Percentiles rank a stretch among this genome's conserved stretches.
phyloP scores from a whole-genome alignment of 2,797 vertebrate genomes.

The Amazonetta brasiliensis region DNA sequence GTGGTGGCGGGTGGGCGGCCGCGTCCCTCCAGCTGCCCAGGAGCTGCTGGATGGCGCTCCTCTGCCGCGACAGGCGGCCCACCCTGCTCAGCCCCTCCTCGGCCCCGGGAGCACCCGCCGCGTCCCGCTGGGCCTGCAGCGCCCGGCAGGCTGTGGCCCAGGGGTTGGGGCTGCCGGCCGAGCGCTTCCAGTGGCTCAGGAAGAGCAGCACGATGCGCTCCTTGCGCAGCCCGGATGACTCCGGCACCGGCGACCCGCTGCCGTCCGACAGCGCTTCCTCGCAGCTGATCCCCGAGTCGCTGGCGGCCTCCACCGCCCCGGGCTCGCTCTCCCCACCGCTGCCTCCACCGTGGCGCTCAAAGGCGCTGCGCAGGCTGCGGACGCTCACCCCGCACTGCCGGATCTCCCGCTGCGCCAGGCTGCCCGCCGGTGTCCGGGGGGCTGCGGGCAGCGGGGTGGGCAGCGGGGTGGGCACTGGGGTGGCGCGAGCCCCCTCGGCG shows the following conservation, averaged over 20 bases:
- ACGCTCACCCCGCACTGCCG: slow-evolving; percentile 92
- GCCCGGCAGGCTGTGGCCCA: slow-evolving; percentile 74
- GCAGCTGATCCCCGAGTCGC: slow-evolving; percentile 83
- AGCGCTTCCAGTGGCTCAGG: slow-evolving; percentile 95
- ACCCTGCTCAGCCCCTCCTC: slow-evolving; percentile 76
- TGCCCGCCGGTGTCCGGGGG: background rate
- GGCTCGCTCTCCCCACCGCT: background rate
- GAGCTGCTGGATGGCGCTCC: slow-evolving; percentile 86
- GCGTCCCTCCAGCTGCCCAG: slow-evolving; percentile 84
- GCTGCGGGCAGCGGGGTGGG: rapidly evolving
- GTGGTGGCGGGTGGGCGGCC: slow-evolving; percentile 78
- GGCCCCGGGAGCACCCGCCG: background rate
- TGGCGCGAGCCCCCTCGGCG: slow-evolving; percentile 60
- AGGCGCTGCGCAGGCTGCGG: slow-evolving; percentile 87
- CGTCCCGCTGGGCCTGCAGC: background rate
- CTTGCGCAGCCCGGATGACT: slow-evolving; percentile 88
- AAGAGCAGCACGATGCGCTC: slow-evolving; percentile 93
- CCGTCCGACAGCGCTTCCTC: slow-evolving; percentile 74
- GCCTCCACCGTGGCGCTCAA: slow-evolving; percentile 77
- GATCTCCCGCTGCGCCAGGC: slow-evolving; percentile 85
- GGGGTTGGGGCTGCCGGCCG: slow-evolving; percentile 80
- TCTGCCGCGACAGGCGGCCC: slow-evolving; percentile 88
- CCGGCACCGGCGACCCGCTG: slow-evolving; percentile 5
- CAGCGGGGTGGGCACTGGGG: background rate
- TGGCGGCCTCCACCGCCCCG: slow-evolving; percentile 74